Percentiles rank a stretch among this genome's conserved stretches.
Evolutionary conservation across 2,113 vertebrate genomes (phyloP).

Genomic region (Asarcornis scutulata): DNA sequence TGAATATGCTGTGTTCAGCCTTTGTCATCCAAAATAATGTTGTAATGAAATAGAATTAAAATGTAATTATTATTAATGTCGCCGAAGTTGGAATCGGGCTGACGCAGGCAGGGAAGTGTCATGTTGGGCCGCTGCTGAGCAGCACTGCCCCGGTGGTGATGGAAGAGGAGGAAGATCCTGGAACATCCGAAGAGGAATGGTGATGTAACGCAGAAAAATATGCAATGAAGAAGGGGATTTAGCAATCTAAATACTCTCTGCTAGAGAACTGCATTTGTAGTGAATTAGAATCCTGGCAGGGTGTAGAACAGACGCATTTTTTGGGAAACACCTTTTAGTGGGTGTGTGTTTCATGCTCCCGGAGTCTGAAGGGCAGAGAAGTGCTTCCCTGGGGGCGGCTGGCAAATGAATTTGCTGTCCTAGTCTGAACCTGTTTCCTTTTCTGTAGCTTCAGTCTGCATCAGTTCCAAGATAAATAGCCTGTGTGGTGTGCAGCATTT

Average conservation of each 20-base stretch:
- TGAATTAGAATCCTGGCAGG: neutral
- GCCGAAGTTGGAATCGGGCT: neutral
- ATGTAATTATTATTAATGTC: neutral
- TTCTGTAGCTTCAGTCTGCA: neutral
- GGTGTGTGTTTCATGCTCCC: neutral
- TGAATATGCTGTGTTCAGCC: neutral
- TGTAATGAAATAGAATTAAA: neutral
- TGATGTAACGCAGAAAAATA: neutral
- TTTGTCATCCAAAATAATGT: neutral
- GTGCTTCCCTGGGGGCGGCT: constrained; percentile 5
- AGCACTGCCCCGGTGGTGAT: neutral
- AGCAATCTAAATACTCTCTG: fast-evolving
- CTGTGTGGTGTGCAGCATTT: fast-evolving
- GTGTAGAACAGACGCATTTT: neutral
- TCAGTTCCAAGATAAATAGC: neutral
- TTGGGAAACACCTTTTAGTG: constrained; percentile 33
- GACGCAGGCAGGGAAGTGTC: neutral
- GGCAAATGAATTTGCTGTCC: neutral
- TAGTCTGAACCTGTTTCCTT: constrained; percentile 21
- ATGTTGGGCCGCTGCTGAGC: fast-evolving
- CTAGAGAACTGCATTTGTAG: neutral
- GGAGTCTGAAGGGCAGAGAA: constrained; percentile 5
- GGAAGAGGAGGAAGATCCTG: neutral
- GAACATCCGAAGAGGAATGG: neutral
- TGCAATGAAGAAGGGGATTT: fast-evolving